These are phyloP conservation scores for Leptinotarsa peninsularis DNA, from an alignment of 2,888 invertebrate genomes.

Conservation along the genomic window DNA sequence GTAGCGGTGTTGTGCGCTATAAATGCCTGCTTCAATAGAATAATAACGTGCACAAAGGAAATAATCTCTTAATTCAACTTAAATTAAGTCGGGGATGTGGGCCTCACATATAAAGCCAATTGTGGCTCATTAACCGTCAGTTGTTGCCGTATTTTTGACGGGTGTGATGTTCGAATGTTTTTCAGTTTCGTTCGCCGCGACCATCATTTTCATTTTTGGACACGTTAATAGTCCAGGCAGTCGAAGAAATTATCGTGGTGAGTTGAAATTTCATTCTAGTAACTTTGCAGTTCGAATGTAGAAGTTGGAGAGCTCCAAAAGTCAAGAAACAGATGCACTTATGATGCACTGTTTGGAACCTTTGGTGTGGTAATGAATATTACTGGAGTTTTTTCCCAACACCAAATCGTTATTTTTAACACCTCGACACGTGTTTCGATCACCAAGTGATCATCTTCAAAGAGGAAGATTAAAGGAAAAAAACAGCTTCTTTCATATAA, in stretches of 20 bases:
- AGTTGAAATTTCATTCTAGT: not conserved
- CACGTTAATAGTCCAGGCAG: not conserved
- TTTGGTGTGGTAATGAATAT: too few relatives aligned
- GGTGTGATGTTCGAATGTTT: conserved; percentile 51
- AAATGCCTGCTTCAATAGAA: conserved; percentile 62
- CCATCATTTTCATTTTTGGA: not conserved
- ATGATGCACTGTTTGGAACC: too few relatives aligned
- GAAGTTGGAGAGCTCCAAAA: too few relatives aligned
- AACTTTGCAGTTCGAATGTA: not conserved
- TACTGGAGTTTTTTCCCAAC: too few relatives aligned
- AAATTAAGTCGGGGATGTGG: conserved; percentile 67
- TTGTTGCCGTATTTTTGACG: conserved; percentile 53
- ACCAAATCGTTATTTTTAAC: too few relatives aligned
- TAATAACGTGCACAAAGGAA: conserved; percentile 68
- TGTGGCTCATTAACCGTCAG: conserved; percentile 64
- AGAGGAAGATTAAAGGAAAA: too few relatives aligned
- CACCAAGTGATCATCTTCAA: too few relatives aligned
- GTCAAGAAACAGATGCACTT: too few relatives aligned
- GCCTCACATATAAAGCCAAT: conserved; percentile 67
- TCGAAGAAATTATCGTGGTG: not conserved
- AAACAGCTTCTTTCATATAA: too few relatives aligned
- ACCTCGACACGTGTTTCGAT: too few relatives aligned
- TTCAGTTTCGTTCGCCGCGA: conserved; percentile 32
- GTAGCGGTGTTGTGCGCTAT: conserved; percentile 48
- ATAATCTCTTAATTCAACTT: conserved; percentile 69